These are phyloP conservation scores for Adelphocoris suturalis DNA, from an alignment of 2,888 invertebrate species.

Conservation along the genomic window DNA sequence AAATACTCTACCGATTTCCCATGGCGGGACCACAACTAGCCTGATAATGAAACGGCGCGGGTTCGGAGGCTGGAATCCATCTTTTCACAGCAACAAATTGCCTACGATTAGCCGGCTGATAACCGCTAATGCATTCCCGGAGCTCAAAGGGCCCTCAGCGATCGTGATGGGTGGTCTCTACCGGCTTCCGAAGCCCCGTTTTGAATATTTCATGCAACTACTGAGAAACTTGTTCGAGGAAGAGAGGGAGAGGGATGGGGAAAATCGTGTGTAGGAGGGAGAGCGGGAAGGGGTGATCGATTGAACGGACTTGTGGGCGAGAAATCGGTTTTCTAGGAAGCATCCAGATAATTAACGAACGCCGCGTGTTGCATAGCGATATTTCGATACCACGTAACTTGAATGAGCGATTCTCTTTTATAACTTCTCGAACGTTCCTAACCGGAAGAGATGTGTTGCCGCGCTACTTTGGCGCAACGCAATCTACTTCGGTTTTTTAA, in stretches of 20 bases:
- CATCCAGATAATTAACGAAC: slow-evolving; percentile 3
- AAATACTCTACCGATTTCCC: too few relatives aligned
- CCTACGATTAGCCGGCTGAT: slow-evolving; percentile 1
- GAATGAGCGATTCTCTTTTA: too few relatives aligned
- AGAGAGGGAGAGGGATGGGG: not conserved
- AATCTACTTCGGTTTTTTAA: too few relatives aligned
- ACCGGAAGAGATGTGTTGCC: too few relatives aligned
- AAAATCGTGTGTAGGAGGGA: too few relatives aligned
- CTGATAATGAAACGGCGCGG: not conserved
- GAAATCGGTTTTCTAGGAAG: slow-evolving; percentile 1
- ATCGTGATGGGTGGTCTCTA: slow-evolving; percentile 4
- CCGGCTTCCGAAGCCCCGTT: not conserved
- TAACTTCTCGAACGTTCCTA: too few relatives aligned
- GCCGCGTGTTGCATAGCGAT: not conserved
- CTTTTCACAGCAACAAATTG: not conserved
- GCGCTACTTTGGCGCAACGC: too few relatives aligned
- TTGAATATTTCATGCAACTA: slow-evolving; percentile 34
- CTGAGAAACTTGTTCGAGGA: slow-evolving; percentile 2
- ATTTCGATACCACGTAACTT: too few relatives aligned
- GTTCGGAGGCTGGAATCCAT: not conserved
- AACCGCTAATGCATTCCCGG: slow-evolving; percentile 39
- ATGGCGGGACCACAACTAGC: not conserved
- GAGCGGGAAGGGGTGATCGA: not conserved
- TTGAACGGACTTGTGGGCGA: not conserved
- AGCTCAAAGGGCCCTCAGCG: not conserved